A percentile compares a stretch with the other conserved stretches of the same genome.
phyloP scores from a whole-genome alignment of 2,797 vertebrate species.

The Lagorchestes hirsutus region DNA sequence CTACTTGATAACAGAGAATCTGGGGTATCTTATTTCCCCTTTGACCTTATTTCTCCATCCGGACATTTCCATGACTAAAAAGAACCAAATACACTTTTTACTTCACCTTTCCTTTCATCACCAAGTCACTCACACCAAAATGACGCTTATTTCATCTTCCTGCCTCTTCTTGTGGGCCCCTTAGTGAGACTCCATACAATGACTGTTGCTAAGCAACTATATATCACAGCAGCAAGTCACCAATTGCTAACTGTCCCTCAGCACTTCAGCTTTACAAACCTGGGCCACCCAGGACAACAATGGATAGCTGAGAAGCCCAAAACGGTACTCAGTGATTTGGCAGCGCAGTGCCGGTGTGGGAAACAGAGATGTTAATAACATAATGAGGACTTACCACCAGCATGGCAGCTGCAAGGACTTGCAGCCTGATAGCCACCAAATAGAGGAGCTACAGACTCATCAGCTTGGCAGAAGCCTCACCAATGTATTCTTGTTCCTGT shows the following conservation, averaged over 20 bases:
- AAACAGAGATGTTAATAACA: constrained; percentile 44
- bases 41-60: constrained; percentile 54
- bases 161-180: constrained; percentile 82
- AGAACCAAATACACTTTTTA: constrained; percentile 35
- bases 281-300: constrained; percentile 68
- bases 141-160: constrained; percentile 82
- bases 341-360: constrained; percentile 36
- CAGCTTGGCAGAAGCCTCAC: background rate
- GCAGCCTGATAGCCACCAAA: background rate
- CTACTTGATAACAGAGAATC: constrained; percentile 52
- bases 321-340: constrained; percentile 56
- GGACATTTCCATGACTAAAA: constrained; percentile 63
- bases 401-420: background rate
- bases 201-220: constrained; percentile 86
- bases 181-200: constrained; percentile 84
- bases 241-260: constrained; percentile 81
- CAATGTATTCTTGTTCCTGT: constrained; percentile 56
- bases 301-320: constrained; percentile 58
- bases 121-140: constrained; percentile 60
- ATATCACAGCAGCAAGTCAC: constrained; percentile 80
- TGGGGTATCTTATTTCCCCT: constrained; percentile 39
- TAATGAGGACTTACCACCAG: background rate
- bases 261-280: constrained; percentile 81
- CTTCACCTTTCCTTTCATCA: constrained; percentile 68
- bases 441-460: background rate